These are phyloP conservation scores for Mastomys natalensis DNA, from an alignment of 2,113 vertebrate genomes.

Conservation along the genomic window DNA sequence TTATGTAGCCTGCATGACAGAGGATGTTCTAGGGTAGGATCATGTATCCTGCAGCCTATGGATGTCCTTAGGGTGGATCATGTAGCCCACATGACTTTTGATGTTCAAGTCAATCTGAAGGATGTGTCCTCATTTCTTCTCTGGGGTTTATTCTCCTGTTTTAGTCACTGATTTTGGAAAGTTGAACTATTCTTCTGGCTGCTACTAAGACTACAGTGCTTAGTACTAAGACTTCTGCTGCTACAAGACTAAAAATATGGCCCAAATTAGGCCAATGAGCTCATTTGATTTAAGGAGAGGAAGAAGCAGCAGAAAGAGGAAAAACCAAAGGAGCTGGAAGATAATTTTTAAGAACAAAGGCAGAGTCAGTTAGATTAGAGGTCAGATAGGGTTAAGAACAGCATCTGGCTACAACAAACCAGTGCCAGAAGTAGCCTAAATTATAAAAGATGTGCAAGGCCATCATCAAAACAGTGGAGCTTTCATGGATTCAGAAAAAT, in stretches of 20 bases:
- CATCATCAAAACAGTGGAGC: background rate
- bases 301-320: background rate
- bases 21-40: background rate
- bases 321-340: background rate
- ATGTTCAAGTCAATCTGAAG: background rate
- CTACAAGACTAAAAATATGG: constrained; percentile 7
- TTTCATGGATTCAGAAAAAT: background rate
- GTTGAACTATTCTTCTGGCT: background rate
- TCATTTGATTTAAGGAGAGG: background rate
- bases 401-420: background rate
- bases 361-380: background rate
- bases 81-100: background rate
- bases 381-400: background rate
- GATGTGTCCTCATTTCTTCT: background rate
- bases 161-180: background rate
- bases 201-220: background rate
- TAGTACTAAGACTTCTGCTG: background rate
- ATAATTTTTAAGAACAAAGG: background rate
- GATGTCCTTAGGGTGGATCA: background rate
- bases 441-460: background rate
- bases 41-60: background rate
- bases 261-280: background rate
- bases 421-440: background rate
- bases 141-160: background rate
- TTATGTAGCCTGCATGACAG: background rate